Percentiles rank a stretch among this genome's conserved stretches.
Conservation (phyloP, 2,113 vertebrate genomes). For the Rostratula benghalensis region DNA sequence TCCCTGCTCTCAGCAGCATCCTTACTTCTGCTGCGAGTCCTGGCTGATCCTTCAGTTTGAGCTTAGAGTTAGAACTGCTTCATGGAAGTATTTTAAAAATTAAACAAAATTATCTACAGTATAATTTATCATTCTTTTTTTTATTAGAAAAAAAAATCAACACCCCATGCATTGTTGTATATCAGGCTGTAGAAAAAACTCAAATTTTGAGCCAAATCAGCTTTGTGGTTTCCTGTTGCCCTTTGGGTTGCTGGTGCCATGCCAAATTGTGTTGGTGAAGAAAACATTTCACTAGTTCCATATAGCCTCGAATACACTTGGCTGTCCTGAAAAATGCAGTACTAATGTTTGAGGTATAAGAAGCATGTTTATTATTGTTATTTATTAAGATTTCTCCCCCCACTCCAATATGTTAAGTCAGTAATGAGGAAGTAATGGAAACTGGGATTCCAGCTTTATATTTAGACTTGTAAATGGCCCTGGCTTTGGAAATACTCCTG, state of each 20-base stretch:
- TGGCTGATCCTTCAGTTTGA: neutral
- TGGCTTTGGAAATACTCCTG: neutral
- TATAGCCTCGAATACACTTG: neutral
- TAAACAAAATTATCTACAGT: neutral
- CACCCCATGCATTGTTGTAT: neutral
- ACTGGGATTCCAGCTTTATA: neutral
- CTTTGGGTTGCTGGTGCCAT: neutral
- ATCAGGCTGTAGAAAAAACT: neutral
- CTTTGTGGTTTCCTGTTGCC: slow-evolving; percentile 42
- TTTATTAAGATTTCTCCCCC: neutral
- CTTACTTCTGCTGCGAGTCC: neutral
- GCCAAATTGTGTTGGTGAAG: slow-evolving; percentile 7
- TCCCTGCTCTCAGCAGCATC: neutral
- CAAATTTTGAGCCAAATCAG: slow-evolving; percentile 5
- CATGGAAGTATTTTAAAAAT: neutral
- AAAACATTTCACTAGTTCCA: neutral
- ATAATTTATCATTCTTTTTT: neutral
- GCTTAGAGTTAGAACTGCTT: neutral
- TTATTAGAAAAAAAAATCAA: too few species aligned
- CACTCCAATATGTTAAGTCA: neutral
- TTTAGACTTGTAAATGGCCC: neutral
- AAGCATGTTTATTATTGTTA: neutral
- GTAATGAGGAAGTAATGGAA: slow-evolving; percentile 27
- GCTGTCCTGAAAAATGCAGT: neutral
- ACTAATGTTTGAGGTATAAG: neutral